Evolutionary conservation across 2,113 vertebrate genomes (phyloP).

Genomic region (Orthochromis malagaraziensis): DNA sequence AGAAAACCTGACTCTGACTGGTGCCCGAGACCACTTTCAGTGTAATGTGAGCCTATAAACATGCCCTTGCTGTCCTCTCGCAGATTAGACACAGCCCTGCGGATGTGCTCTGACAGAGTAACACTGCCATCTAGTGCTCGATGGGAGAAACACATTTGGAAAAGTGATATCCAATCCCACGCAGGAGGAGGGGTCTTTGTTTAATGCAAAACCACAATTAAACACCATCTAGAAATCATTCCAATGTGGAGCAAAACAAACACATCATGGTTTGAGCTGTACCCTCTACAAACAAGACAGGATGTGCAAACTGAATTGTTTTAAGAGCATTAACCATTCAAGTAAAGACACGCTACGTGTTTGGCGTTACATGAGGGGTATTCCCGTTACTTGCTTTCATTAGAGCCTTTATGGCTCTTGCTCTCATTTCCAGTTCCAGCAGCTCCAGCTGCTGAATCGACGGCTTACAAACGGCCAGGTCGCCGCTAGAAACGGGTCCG

Average conservation of each 20-base stretch:
- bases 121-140: constrained; percentile 54
- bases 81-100: not conserved
- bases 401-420: constrained; percentile 92
- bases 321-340: not conserved
- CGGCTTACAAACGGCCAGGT: constrained; percentile 71
- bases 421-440: constrained; percentile 95
- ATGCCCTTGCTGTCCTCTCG: not conserved
- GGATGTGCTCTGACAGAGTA: not conserved
- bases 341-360: not conserved
- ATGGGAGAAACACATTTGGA: not conserved
- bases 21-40: not conserved
- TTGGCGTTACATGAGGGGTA: constrained; percentile 48
- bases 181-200: not conserved
- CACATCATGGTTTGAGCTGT: not conserved
- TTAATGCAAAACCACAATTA: not conserved
- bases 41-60: not conserved
- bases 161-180: not conserved
- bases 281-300: not conserved
- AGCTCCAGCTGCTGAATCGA: constrained; percentile 93
- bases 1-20: not conserved
- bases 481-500: not conserved
- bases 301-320: not conserved
- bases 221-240: not conserved
- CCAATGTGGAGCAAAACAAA: constrained; percentile 29
- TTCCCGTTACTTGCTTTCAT: constrained; percentile 92